phyloP scores from a whole-genome alignment of 1,140 invertebrate species.

The Anoplolepis gracilipes region DNA sequence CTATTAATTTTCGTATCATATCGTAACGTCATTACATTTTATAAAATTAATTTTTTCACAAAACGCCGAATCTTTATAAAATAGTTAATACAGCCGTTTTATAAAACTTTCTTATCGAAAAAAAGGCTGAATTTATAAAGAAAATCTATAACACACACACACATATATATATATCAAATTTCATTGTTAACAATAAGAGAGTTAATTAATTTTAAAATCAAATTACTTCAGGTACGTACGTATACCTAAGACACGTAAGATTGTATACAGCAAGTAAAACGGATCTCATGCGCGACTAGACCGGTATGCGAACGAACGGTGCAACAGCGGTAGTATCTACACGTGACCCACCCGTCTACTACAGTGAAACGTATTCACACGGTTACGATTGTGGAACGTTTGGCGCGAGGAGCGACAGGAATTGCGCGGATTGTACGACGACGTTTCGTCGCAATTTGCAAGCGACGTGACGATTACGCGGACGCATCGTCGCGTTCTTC shows the following conservation, averaged over 20 bases:
- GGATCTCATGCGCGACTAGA: not conserved
- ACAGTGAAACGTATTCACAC: not conserved
- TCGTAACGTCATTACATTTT: too few species aligned
- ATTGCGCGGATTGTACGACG: slow-evolving; percentile 31
- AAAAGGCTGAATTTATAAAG: too few species aligned
- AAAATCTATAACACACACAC: too few species aligned
- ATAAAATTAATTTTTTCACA: too few species aligned
- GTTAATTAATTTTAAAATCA: not conserved
- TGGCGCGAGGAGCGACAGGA: not conserved
- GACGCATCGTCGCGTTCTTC: slow-evolving; percentile 27
- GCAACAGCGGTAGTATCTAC: not conserved
- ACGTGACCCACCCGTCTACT: not conserved
- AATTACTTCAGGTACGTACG: not conserved
- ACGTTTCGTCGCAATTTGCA: slow-evolving; percentile 39
- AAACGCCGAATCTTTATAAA: too few species aligned
- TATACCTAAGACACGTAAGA: not conserved
- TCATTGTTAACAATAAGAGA: not conserved
- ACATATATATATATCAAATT: not conserved
- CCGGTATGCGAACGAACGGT: not conserved
- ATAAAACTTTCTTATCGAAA: too few species aligned
- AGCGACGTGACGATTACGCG: slow-evolving; percentile 41
- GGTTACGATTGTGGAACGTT: slow-evolving; percentile 20
- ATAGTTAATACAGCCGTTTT: too few species aligned
- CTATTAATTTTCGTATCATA: not conserved
- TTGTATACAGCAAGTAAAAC: not conserved